Base-by-base conservation (phyloP, 2,113 vertebrate genomes). In the Phyllopteryx taeniolatus region DNA sequence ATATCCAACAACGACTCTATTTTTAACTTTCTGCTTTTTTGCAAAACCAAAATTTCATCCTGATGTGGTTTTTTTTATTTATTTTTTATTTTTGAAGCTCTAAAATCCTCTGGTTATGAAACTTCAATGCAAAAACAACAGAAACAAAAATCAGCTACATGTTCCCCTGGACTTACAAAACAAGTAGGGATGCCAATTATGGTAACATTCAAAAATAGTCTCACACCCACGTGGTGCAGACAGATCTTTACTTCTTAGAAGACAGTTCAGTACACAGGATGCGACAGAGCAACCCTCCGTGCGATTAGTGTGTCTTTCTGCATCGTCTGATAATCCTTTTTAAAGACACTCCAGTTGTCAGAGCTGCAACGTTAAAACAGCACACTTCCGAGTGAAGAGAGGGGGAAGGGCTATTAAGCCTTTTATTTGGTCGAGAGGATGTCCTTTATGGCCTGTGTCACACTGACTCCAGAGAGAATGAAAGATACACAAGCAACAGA, bases 261-360 rank as follows among this genome's bases (percentile, higher is more conserved):
- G 67, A 76, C 72, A 75, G 87, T 76, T 67, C 79, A 81, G 81
- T 81, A 68, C 70, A 79, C 35, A 1, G 74, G 86, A 82, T 80
- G 83, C 89, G 88, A 89, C 83, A 82, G 39, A 20, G 71, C 77
- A 80, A 73, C 79, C 79, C 72, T 79, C 62, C 5, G 22, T 47
- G 72, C 72, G 85, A 91, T 90, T 89, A 87, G 79, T 51, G 51
- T 39, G 63, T 86, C 83, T 85, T 51, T 69, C 63, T 71, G 77
- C 72, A 15, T 77, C 64, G 74, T 44, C 77, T 76, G 61, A 71
- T 91, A 89, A 92, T 90, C 86, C 83, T 77, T 78, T 91, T 91
- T 85, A 86, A 88, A 91, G 85, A 86, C 83, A 73, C 80, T 88
- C 84, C 68, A 68, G 76, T 84, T 88, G 86, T 91, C 87, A 77